Conservation (phyloP, 2,113 vertebrate genomes). For the Eulemur macaco region DNA sequence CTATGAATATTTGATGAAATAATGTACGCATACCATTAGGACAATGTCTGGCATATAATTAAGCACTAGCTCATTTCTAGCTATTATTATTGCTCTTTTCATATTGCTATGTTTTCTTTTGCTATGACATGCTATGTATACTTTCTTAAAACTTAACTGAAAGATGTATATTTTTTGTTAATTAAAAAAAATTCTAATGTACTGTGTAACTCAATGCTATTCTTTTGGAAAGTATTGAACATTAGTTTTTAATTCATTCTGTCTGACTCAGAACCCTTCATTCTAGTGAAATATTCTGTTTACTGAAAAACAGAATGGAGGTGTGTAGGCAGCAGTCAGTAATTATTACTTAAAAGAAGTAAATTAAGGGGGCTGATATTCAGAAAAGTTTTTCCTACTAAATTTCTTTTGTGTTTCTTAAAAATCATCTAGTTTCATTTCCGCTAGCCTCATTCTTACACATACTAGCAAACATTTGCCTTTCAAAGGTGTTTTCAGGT, state of each 20-base stretch:
- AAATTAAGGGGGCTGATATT: neutral
- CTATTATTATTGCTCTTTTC: neutral
- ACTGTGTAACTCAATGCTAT: neutral
- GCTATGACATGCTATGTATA: neutral
- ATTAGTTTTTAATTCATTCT: neutral
- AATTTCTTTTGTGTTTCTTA: neutral
- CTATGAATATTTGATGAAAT: neutral
- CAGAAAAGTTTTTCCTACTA: neutral
- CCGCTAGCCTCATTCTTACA: neutral
- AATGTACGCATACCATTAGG: neutral
- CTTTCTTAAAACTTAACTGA: neutral
- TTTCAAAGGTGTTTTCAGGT: neutral
- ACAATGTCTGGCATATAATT: neutral
- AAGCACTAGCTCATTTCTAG: neutral
- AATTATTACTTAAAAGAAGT: neutral
- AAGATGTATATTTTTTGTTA: neutral
- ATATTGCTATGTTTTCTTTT: neutral
- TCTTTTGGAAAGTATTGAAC: neutral
- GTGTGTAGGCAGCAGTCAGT: neutral
- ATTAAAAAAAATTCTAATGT: neutral
- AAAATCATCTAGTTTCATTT: neutral
- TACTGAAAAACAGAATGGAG: neutral
- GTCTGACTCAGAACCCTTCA: neutral
- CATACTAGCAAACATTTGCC: neutral
- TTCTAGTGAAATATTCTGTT: neutral